Base-by-base conservation (phyloP, 2,888 invertebrate genomes). In the Hydrotaea diabolus region DNA sequence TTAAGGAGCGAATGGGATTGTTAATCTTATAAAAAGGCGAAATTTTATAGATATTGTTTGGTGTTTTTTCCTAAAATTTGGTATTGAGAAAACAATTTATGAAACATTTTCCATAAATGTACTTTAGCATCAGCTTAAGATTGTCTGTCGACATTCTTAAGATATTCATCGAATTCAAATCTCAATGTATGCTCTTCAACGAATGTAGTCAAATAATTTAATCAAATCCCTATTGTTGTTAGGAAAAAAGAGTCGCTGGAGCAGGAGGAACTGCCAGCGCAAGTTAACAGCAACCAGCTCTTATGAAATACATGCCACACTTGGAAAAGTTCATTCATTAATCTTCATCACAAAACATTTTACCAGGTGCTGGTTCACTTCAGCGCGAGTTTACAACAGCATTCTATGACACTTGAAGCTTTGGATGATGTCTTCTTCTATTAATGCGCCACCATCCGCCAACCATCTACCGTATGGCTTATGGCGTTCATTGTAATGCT, bases 261-360 rank as follows among this genome's bases (percentile, higher is more conserved):
- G 49, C 1, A 49, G n/a, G 49, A n/a, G 49, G 49, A 49, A n/a
- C 1, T n/a, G 15, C n/a, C n/a, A n/a, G 31, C 3, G 3, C 31
- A 31, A 31, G 31, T 31, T 31, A 31, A 49, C 49, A 49, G n/a
- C 49, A n/a, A n/a, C n/a, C n/a, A n/a, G 4, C 49, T 62, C 62
- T n/a, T n/a, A 59, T 13, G 39, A 9, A 15, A 46, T 69, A 23
- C 43, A 43, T 46, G 23, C 23, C 43, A 46, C 31, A 17, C 69
- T 43, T 69, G 21, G 69, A 46, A 69, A 69, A 79, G 66, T 75
- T 85, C 43, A 79, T 66, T 81, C 81, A 85, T 85, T 85, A 73
- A 85, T 85, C 84, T 76, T 85, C 84, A 85, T 85, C 81, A 81
- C 75, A 79, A n/a, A 72, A 19, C 69, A 69, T 43, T 69, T 72